Base-by-base conservation (phyloP, 2,888 invertebrate species). In the Eustalomyia histrio region DNA sequence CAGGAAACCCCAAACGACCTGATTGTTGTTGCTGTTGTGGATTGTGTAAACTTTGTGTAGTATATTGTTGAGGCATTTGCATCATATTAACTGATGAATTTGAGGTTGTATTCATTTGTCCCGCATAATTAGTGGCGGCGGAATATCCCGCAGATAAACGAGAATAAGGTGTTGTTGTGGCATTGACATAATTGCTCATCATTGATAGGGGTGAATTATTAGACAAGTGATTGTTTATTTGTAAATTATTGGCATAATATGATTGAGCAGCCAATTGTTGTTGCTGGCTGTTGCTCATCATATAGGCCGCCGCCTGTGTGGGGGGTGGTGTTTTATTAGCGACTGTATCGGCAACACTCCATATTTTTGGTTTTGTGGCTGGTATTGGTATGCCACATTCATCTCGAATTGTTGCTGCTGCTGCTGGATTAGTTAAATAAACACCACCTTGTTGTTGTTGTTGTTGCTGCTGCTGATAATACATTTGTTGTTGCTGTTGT, bases 281-380 rank as follows among this genome's bases (percentile, higher is more conserved):
- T 80, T 86, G 79, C 43, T 81, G 83, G 82, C 72, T 84, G 84
- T 58, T 84, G 79, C 74, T 84, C 84, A 87, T 84, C 84, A 87
- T 87, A 75, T 88, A 87, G 84, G 86, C 81, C 84, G 86, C 81
- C 84, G 71, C 84, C 85, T 82, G 89, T 89, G 83, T 90, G 55
- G 79, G 92, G n/a, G 96, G 96, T 61, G 97, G 97, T 67, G 97
- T 97, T 91, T 97, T 97, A 91, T 97, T 97, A 50, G 97, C 97
- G 61, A 97, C 97, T 83, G 97, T 97, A 90, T 97, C 97, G 80
- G 97, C 97, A 87, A 97, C 91, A 65, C 97, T 97, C 97, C 97
- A 97, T 88, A 97, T 97, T 92, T 97, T 97, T 85, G 97, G 97
- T 91, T 97, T 97, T 85, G 96, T 95, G 76, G 97, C 96, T 79